Base-by-base conservation (phyloP, 2,113 vertebrate species). In the Trematocara marginatum region DNA sequence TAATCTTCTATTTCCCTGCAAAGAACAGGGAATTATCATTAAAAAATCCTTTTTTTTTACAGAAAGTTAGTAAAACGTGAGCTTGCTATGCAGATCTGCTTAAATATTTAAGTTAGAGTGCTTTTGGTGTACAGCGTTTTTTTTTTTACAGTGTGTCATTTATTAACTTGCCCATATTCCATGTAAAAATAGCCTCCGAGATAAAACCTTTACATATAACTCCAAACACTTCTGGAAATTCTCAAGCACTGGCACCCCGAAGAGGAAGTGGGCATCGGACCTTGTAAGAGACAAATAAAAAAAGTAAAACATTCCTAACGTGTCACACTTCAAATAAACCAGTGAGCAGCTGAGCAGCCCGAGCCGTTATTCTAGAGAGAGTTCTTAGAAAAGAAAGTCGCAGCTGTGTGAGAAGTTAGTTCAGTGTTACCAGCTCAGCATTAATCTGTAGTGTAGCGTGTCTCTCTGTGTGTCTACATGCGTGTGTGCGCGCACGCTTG, bases 391-490 rank as follows among this genome's bases (percentile, higher is more conserved):
- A 86, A n/a, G 45, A 89, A 87, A 87, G 71, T 54, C 81, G 59
- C 26, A 59, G 83, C 81, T 86, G 80, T 49, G 59, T 53, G 35
- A 91, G 64, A 86, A 86, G 51, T 83, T 1, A 53, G 23, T 87
- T 87, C 4, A 10, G 13, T 83, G 83, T 85, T 82, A 90, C 31
- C 56, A 69, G 23, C 53, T 83, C 59, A 88, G 86, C 82, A 78
- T 89, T 84, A 85, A 80, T 82, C 51, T 79, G 79, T 12, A 64
- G 59, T 82, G 74, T 54, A 51, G 54, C 54, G 40, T 82, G 51
- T 61, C 20, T 61, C 26, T 42, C 18, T 35, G 38, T 82, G 51
- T 82, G 83, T 90, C 31, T 82, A n/a, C 38, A 23, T 80, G 76
- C 88, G 81, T 85, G 80, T 74, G 66, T 53, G 40, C 88, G 84